Percentiles rank a stretch among this genome's conserved stretches.
These are phyloP conservation scores for Drosophila elegans DNA, from an alignment of 1,140 invertebrate genomes.

Conservation along the genomic window DNA sequence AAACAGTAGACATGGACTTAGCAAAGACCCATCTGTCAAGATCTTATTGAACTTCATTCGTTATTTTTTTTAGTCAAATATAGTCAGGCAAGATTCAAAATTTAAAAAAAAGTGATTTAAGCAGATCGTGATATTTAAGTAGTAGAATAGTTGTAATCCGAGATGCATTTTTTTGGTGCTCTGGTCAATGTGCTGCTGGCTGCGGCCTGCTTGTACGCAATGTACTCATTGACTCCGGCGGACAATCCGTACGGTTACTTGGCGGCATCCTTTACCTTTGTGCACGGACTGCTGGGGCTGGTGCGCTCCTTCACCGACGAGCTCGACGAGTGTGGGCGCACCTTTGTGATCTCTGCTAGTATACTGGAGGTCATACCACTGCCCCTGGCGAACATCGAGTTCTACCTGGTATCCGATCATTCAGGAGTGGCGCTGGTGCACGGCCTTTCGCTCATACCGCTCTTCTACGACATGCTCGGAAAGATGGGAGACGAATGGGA, in stretches of 20 bases:
- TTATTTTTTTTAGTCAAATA: neutral
- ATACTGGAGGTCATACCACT: constrained; percentile 48
- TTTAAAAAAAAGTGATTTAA: neutral
- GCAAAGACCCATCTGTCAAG: neutral
- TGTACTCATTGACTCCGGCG: constrained; percentile 25
- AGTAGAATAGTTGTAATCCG: constrained; percentile 1
- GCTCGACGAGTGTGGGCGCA: constrained; percentile 22
- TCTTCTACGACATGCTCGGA: constrained; percentile 61
- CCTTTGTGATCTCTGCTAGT: constrained; percentile 31
- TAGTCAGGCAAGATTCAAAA: constrained; percentile 11
- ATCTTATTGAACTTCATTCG: too few species aligned
- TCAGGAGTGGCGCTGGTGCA: constrained; percentile 41
- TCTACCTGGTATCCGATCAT: constrained; percentile 39
- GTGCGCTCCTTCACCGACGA: constrained; percentile 21
- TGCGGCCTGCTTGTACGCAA: constrained; percentile 43
- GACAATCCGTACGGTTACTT: constrained; percentile 59
- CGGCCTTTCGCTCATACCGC: constrained; percentile 51
- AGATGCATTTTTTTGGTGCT: constrained; percentile 22
- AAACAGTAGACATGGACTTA: too few species aligned
- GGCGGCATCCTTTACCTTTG: constrained; percentile 56
- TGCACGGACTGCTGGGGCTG: constrained; percentile 58
- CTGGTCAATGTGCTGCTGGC: constrained; percentile 36
- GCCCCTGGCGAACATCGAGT: constrained; percentile 59
- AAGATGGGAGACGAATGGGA: constrained; percentile 55
- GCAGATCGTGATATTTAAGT: neutral